Percentiles rank a stretch among this genome's conserved stretches.
phyloP scores from a whole-genome alignment of 1,140 invertebrate genomes.

The Conus betulinus region DNA sequence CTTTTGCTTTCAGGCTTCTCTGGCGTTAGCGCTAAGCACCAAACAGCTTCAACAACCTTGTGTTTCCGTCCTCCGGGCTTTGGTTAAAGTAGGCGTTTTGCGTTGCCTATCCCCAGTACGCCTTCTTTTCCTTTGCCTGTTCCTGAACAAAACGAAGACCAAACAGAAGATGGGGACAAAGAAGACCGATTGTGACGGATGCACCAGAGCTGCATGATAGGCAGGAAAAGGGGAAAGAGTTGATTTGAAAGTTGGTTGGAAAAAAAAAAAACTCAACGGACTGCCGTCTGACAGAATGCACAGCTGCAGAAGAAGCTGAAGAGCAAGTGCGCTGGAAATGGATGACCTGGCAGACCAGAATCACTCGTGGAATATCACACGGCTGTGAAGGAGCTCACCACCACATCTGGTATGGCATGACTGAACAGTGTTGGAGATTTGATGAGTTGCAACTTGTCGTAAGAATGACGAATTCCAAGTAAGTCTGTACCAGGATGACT shows the following conservation, averaged over 20 bases:
- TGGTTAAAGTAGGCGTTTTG: neutral
- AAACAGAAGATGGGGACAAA: neutral
- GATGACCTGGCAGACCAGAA: no score
- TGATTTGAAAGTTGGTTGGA: no score
- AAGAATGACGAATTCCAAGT: neutral
- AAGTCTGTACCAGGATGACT: neutral
- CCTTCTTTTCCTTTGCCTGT: conserved; percentile 1
- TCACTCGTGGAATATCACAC: neutral
- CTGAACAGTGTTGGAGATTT: neutral
- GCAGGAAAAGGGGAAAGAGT: no score
- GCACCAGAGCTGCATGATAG: no score
- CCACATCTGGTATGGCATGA: neutral
- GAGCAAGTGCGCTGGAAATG: no score
- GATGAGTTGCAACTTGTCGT: neutral
- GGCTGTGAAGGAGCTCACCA: neutral
- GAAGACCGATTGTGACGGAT: neutral
- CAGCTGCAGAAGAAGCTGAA: no score
- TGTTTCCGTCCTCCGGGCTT: neutral
- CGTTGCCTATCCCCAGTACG: neutral
- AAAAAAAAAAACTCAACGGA: no score
- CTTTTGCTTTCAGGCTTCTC: conserved; percentile 2
- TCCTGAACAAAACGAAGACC: neutral
- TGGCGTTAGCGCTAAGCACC: neutral
- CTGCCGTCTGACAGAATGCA: no score
- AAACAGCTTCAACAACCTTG: neutral